Percentiles rank a stretch among this genome's conserved stretches.
phyloP scores from a whole-genome alignment of 2,888 invertebrate genomes.

The Acleris holmiana region DNA sequence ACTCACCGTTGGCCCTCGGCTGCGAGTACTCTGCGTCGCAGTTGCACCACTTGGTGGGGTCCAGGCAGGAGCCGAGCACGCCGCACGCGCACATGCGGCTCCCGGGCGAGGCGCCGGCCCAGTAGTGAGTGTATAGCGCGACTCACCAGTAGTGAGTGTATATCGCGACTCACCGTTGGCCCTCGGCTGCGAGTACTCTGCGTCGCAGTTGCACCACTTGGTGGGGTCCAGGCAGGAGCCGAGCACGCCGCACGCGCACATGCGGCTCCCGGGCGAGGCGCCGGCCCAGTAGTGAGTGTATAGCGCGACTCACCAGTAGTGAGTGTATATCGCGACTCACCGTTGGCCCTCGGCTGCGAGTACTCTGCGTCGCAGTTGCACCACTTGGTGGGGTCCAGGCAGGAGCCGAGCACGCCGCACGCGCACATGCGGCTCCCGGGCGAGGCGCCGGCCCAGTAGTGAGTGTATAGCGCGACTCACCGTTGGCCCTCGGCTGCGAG shows the following conservation, averaged over 20 bases:
- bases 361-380: too few relatives aligned
- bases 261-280: slow-evolving; percentile 87
- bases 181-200: slow-evolving; percentile 67
- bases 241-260: slow-evolving; percentile 92
- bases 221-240: slow-evolving; percentile 92
- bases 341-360: too few relatives aligned
- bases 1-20: slow-evolving; percentile 41
- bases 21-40: slow-evolving; percentile 89
- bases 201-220: slow-evolving; percentile 98
- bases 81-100: slow-evolving; percentile 92
- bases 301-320: neutral
- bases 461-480: slow-evolving; percentile 5
- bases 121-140: neutral
- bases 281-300: slow-evolving; percentile 75
- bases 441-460: too few relatives aligned
- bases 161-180: neutral
- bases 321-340: neutral
- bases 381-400: too few relatives aligned
- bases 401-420: too few relatives aligned
- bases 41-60: slow-evolving; percentile 96
- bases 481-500: slow-evolving; percentile 45
- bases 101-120: slow-evolving; percentile 89
- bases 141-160: neutral
- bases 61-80: slow-evolving; percentile 91
- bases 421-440: too few relatives aligned